Base-by-base conservation (phyloP, 2,888 invertebrate species). In the Oscheius sp. region DNA sequence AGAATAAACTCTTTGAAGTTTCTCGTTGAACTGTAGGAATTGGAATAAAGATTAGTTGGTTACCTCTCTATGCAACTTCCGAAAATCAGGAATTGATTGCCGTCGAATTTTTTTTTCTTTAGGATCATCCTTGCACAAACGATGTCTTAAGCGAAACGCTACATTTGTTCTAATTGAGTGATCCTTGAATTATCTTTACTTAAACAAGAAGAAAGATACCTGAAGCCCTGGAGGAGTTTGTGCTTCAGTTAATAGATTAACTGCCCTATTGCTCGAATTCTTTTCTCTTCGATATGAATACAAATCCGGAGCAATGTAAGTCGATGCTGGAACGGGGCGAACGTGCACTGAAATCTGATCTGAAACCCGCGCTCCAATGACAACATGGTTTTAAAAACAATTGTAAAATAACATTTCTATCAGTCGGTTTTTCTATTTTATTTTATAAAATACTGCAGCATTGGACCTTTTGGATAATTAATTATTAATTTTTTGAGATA, bases 181-280 rank as follows among this genome's bases (percentile, higher is more conserved):
- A 30, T 66, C 66, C 66, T 66, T 26, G n/a, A 22, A 24, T 22
- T 6, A 22, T 1, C 5, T 9, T 61, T 45, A 24, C 2, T 22
- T n/a, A 30, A 45, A 28, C n/a, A 17, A 2, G 14, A 36, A 33
- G 9, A 6, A 20, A 14, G 20, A 41, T 49, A 67, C 67, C 24
- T 59, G 44, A 33, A 67, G 20, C 12, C 67, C 67, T 20, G 67
- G 59, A 30, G 67, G 67, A 2, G 67, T 49, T 14, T 59, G 59
- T 6, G 67, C 67, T 38, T 67, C 49, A 14, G 45, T 30, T 9
- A 67, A 28, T 45, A 67, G 33, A 5, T 33, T 26, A 26, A 59
- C 51, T 5, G 67, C 57, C 20, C 67, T 24, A 33, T 36, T 45
- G n/a, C 28, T 49, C 0, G 33, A n/a, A 5, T 30, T 24, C 32